phyloP scores from a whole-genome alignment of 1,140 invertebrate species.

The Sitobion miscanthi region DNA sequence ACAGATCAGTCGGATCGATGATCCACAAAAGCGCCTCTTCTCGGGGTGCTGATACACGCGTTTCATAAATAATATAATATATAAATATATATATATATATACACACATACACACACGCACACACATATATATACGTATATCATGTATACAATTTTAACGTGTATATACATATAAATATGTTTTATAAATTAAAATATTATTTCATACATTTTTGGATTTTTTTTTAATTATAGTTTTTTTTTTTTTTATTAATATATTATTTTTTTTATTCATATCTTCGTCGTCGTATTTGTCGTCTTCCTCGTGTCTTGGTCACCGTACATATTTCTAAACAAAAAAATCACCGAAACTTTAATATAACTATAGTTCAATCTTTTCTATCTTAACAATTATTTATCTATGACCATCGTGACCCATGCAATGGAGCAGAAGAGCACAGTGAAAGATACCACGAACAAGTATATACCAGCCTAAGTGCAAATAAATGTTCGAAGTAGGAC shows the following conservation, averaged over 20 bases:
- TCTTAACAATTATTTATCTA: background rate
- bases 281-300: background rate
- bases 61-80: slow-evolving; percentile 8
- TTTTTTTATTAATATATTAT: background rate
- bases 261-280: background rate
- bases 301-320: background rate
- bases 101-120: background rate
- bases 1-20: background rate
- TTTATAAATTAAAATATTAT: slow-evolving; percentile 24
- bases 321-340: background rate
- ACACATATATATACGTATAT: slow-evolving; percentile 8
- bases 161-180: slow-evolving; percentile 11
- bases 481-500: too few relatives aligned
- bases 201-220: slow-evolving; percentile 26
- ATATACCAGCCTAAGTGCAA: too few relatives aligned
- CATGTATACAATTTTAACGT: slow-evolving; percentile 1
- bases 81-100: background rate
- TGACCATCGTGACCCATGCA: too few relatives aligned
- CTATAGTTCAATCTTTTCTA: background rate
- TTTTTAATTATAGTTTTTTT: slow-evolving; percentile 28
- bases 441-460: background rate
- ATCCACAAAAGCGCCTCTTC: background rate
- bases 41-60: background rate
- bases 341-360: background rate
- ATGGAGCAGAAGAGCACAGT: background rate